These are phyloP conservation scores for Pandion haliaetus DNA, from an alignment of 2,113 vertebrate species.

Conservation along the genomic window DNA sequence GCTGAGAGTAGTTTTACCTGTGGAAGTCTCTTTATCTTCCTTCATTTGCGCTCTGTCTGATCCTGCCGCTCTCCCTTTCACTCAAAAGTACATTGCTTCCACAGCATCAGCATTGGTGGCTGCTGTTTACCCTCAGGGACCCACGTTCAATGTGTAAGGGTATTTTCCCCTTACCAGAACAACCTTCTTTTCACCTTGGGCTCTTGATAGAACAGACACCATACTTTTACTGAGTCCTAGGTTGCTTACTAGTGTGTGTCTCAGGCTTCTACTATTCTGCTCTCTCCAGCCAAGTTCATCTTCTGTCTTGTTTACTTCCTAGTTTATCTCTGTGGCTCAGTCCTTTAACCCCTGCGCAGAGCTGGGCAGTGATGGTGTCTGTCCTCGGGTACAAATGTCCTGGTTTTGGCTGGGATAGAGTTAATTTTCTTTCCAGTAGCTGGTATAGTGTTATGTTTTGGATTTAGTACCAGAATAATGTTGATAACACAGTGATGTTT, in stretches of 20 bases:
- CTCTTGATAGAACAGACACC: background rate
- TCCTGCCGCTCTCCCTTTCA: background rate
- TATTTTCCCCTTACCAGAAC: background rate
- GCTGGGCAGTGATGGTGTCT: background rate
- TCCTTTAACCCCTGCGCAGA: background rate
- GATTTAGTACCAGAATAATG: too few species aligned
- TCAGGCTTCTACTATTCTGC: background rate
- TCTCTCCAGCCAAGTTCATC: background rate
- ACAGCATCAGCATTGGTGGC: background rate
- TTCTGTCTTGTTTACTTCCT: conserved; percentile 21
- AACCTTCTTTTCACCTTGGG: rapidly evolving
- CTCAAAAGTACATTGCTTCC: background rate
- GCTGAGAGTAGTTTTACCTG: background rate
- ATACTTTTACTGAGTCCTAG: rapidly evolving
- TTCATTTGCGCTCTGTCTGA: background rate
- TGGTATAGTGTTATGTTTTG: too few species aligned
- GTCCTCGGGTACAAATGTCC: background rate
- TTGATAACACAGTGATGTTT: too few species aligned
- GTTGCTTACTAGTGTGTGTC: background rate
- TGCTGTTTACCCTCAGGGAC: background rate
- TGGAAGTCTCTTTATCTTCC: background rate
- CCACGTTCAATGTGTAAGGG: rapidly evolving
- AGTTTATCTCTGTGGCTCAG: conserved; percentile 28
- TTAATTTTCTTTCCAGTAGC: too few species aligned
- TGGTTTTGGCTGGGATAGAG: too few species aligned